Evolutionary conservation across 2,797 vertebrate genomes (phyloP).

Genomic region (Tiaroga cobitis): DNA sequence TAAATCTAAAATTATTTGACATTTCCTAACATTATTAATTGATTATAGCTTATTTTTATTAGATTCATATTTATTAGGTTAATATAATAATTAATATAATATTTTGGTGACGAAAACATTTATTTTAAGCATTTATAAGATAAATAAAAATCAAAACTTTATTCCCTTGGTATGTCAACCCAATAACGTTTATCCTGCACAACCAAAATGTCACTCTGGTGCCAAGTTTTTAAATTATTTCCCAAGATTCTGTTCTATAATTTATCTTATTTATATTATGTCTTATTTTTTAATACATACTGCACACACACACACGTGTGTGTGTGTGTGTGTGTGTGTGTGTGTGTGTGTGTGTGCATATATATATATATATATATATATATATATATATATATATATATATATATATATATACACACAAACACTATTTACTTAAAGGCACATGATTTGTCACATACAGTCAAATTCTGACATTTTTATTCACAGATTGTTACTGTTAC

Average conservation of each 20-base stretch:
- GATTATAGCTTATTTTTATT: background rate
- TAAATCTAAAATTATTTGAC: background rate
- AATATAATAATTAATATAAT: background rate
- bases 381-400: too few species aligned
- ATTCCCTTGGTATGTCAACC: too few species aligned
- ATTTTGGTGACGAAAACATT: background rate
- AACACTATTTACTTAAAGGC: background rate
- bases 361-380: too few species aligned
- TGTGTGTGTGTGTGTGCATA: too few species aligned
- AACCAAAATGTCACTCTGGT: background rate
- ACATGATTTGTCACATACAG: background rate
- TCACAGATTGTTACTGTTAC: slow-evolving; percentile 4
- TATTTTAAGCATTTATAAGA: background rate
- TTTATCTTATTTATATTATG: background rate
- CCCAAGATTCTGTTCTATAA: background rate
- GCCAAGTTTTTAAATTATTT: background rate
- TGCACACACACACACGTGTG: too few species aligned
- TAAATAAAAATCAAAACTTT: background rate
- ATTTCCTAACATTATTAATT: background rate
- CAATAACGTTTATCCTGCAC: too few species aligned
- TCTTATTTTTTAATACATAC: background rate
- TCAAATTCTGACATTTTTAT: background rate
- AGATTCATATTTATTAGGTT: background rate
- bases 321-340: too few species aligned
- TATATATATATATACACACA: too few species aligned